These are phyloP conservation scores for Aurelia sp. DNA, from an alignment of 30 jellyfish, hydroid and myxozoan genomes.

Conservation along the genomic window DNA sequence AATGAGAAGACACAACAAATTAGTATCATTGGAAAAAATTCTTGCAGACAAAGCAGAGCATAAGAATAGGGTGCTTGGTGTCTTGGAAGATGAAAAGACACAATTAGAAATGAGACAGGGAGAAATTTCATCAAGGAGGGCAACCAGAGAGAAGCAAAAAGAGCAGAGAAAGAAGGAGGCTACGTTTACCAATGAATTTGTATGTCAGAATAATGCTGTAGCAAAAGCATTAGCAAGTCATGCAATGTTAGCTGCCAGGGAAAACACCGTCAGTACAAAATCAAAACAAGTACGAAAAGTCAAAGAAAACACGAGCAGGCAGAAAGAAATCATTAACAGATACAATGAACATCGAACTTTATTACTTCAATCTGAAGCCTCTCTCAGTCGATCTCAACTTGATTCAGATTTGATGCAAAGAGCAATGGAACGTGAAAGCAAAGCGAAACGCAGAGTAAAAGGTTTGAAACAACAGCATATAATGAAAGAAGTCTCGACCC, in stretches of 20 bases:
- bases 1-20: slow-evolving; percentile 18
- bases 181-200: slow-evolving; percentile 58
- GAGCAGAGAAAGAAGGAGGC: slow-evolving; percentile 3
- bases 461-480: not conserved
- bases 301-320: slow-evolving; percentile 29
- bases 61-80: not conserved
- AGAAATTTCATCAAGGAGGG: slow-evolving; percentile 10
- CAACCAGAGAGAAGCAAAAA: not conserved
- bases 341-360: slow-evolving; percentile 49
- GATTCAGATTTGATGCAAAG: slow-evolving; percentile 29
- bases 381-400: slow-evolving; percentile 57
- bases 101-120: slow-evolving; percentile 32
- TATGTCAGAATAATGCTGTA: slow-evolving; percentile 61
- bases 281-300: not conserved
- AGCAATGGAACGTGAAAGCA: slow-evolving; percentile 9
- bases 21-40: not conserved
- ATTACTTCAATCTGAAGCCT: slow-evolving; percentile 49
- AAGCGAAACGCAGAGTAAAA: slow-evolving; percentile 47
- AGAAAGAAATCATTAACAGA: slow-evolving; percentile 54
- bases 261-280: slow-evolving; percentile 6
- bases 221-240: slow-evolving; percentile 64
- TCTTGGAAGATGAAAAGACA: slow-evolving; percentile 12
- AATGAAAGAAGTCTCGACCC: not conserved
- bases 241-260: slow-evolving; percentile 11
- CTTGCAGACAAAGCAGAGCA: not conserved